phyloP scores from a whole-genome alignment of 2,113 vertebrate genomes.

The Cygnus buccinator region DNA sequence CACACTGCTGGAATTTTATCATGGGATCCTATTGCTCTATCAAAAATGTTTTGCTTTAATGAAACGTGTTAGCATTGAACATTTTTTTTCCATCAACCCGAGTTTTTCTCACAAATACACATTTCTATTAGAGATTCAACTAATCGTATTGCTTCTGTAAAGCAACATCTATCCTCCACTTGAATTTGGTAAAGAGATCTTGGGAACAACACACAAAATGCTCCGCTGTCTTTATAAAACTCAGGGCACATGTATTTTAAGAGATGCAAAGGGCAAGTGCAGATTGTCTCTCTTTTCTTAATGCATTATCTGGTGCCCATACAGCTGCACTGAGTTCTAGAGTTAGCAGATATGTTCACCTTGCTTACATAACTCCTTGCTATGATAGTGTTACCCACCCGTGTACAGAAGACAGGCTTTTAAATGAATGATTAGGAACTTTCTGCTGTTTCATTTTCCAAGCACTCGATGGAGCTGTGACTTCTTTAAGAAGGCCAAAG shows the following conservation, averaged over 20 bases:
- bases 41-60: not conserved
- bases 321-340: not conserved
- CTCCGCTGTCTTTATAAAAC: not conserved
- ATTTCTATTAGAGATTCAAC: not conserved
- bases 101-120: not conserved
- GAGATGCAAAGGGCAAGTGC: not conserved
- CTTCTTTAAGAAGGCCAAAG: not conserved
- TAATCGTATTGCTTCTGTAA: not conserved
- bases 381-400: not conserved
- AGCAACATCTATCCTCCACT: not conserved
- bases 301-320: not conserved
- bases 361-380: not conserved
- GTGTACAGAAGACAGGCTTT: not conserved
- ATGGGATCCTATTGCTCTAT: not conserved
- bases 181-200: not conserved
- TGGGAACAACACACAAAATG: rapidly evolving
- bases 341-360: not conserved
- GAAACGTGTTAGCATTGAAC: not conserved
- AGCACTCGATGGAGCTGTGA: not conserved
- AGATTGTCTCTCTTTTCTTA: not conserved
- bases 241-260: not conserved
- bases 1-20: not conserved
- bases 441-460: not conserved
- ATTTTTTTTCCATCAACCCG: not conserved
- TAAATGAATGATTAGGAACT: not conserved